Evolutionary conservation across 92 coral and sea anemone genomes (phyloP), one percentile per base, ranked within the genome.

Genomic region (Parazoanthus darwini): DNA sequence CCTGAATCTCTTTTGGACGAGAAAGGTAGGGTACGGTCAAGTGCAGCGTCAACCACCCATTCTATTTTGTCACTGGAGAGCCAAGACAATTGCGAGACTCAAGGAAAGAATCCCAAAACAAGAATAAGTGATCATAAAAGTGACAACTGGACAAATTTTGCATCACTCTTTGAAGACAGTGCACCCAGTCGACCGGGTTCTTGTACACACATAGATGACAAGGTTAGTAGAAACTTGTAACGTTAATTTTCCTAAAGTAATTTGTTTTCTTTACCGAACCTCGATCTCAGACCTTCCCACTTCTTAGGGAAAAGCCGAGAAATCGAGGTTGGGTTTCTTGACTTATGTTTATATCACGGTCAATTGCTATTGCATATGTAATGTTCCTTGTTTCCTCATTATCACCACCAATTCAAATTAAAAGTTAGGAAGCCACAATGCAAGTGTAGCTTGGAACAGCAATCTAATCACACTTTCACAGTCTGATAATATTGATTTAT

Each of bases 141-240:
- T 16, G 35, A 84, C 1, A 84, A 43, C 42, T 70, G 20, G 38
- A 48, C 35, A 46, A 71, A 43, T 37, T 42, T 70, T 83, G 77
- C 25, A 9, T 44, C 63, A 15, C 66, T 50, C 23, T 46, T 74
- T 70, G 15, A 84, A 35, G 38, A 71, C 23, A 42, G 68, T 56
- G 10, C 6, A 80, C 20, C 38, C 72, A 35, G 22, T 6, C 77
- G 15, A 22, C 20, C 8, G 33, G 77, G 8, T 44, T 43, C 87
- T 50, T 50, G 26, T 33, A 46, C 20, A 33, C 20, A 39, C 63
- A 71, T 59, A 68, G 48, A 46, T 0, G 87, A 48, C 37, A 71
- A 84, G 87, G 87, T 84, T 71, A 48, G 87, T 56, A 35, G 14
- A 63, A 54, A 54, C 59, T 63, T 3, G 15, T 63, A 63, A 63